Percentiles rank a stretch among this genome's conserved stretches.
Evolutionary conservation across 2,888 invertebrate genomes (phyloP).

Genomic region (Drosophila heteroneura): DNA sequence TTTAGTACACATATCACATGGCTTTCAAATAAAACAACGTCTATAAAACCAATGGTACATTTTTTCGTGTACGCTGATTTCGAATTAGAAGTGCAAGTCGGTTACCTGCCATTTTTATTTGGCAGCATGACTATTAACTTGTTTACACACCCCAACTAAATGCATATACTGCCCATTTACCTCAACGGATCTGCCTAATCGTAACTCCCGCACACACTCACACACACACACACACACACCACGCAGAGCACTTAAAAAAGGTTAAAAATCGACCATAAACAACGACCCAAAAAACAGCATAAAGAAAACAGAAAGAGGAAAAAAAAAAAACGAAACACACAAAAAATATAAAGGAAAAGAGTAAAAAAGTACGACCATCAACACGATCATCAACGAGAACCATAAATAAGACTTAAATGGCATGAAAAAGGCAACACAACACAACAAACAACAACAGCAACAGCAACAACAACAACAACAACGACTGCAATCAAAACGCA

Average conservation of each 20-base stretch:
- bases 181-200: conserved; percentile 34
- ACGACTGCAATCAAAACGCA: conserved; percentile 77
- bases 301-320: conserved; percentile 17
- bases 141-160: conserved; percentile 7
- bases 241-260: conserved; percentile 37
- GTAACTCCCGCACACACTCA: conserved; percentile 27
- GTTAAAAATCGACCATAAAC: conserved; percentile 46
- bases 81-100: neutral
- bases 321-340: conserved; percentile 9
- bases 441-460: conserved; percentile 15
- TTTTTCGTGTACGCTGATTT: neutral
- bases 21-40: neutral
- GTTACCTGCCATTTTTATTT: neutral
- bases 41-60: neutral
- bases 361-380: conserved; percentile 72
- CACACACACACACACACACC: conserved; percentile 4
- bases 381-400: conserved; percentile 82
- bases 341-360: conserved; percentile 19
- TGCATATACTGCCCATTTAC: conserved; percentile 6
- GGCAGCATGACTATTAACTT: conserved; percentile 5
- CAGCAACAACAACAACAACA: conserved; percentile 32
- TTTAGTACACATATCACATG: neutral
- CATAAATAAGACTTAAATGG: conserved; percentile 83
- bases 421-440: conserved; percentile 64
- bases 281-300: conserved; percentile 28